Evolutionary conservation across 2,888 invertebrate species (phyloP).

Genomic region (Physocephala rufipes): DNA sequence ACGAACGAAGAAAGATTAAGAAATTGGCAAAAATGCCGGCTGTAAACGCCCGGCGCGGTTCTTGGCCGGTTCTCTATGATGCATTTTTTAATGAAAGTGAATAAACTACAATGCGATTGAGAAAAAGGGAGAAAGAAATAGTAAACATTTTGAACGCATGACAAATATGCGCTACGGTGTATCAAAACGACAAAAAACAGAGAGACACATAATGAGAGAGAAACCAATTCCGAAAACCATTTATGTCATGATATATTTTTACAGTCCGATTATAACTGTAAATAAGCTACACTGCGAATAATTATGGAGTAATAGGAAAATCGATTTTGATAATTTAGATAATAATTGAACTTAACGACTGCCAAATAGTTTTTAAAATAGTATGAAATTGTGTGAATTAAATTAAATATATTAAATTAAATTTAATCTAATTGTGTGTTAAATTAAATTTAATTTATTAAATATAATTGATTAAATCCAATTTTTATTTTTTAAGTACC

Average conservation of each 20-base stretch:
- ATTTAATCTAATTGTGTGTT: too few species aligned
- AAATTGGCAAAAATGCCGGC: constrained; percentile 28
- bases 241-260: not conserved
- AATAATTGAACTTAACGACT: too few species aligned
- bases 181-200: not conserved
- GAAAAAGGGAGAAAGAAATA: not conserved
- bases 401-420: too few species aligned
- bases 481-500: too few species aligned
- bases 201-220: not conserved
- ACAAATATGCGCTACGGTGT: not conserved
- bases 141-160: not conserved
- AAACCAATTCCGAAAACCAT: not conserved
- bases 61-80: too few species aligned
- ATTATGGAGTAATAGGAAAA: too few species aligned
- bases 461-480: too few species aligned
- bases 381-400: too few species aligned
- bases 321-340: too few species aligned
- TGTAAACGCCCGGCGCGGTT: constrained; percentile 1
- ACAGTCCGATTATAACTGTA: not conserved
- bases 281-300: not conserved
- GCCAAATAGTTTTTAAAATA: too few species aligned
- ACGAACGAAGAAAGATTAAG: constrained; percentile 16
- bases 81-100: too few species aligned
- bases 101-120: not conserved
- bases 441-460: too few species aligned